These are phyloP conservation scores for Salpingus planirostris DNA, from an alignment of 2,888 invertebrate species.

Conservation along the genomic window DNA sequence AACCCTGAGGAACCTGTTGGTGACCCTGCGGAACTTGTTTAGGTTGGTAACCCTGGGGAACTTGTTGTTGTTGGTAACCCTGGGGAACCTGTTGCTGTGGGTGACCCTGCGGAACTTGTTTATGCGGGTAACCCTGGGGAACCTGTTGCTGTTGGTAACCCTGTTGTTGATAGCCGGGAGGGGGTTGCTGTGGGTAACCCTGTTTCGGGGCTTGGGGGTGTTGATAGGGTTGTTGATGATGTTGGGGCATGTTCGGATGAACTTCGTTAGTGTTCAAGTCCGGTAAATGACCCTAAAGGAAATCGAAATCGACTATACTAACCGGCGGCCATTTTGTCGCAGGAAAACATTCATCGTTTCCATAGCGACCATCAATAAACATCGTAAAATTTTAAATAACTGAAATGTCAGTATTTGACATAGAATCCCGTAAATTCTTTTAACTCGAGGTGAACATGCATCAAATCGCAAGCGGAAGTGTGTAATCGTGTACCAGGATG, in stretches of 20 bases:
- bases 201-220: background rate
- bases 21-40: slow-evolving; percentile 5
- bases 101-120: slow-evolving; percentile 7
- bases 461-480: too few relatives aligned
- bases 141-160: slow-evolving; percentile 13
- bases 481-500: too few relatives aligned
- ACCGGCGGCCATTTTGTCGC: too few relatives aligned
- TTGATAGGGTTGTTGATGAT: background rate
- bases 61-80: slow-evolving; percentile 12
- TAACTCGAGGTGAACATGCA: too few relatives aligned
- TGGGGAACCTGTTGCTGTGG: slow-evolving; percentile 4
- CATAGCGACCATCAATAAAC: too few relatives aligned
- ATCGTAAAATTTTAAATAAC: too few relatives aligned
- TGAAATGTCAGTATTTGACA: too few relatives aligned
- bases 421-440: too few relatives aligned
- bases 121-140: slow-evolving; percentile 4
- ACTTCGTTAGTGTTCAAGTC: slow-evolving; percentile 23
- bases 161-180: background rate
- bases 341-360: too few relatives aligned
- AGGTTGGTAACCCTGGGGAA: slow-evolving; percentile 7
- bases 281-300: slow-evolving; percentile 10
- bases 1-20: slow-evolving; percentile 4
- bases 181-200: slow-evolving; percentile 12
- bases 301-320: too few relatives aligned
- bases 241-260: too few relatives aligned